A percentile compares a stretch with the other conserved stretches of the same genome.
These are phyloP conservation scores for Archips crataeganus DNA, from an alignment of 2,888 invertebrate genomes.

Conservation along the genomic window DNA sequence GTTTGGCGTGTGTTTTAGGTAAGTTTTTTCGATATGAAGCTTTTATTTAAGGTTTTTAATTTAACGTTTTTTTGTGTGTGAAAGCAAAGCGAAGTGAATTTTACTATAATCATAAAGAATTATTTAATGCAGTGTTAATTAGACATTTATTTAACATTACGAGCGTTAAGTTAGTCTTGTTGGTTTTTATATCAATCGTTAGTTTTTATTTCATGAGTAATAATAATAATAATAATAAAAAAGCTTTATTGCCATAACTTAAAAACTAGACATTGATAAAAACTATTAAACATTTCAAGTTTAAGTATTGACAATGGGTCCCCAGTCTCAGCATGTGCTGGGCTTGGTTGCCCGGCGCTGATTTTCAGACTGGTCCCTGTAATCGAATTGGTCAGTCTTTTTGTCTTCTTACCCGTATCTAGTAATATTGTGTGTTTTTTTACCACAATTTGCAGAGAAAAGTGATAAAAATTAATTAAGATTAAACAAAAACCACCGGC, in stretches of 20 bases:
- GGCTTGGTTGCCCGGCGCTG: too few species aligned
- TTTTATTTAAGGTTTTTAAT: constrained; percentile 1
- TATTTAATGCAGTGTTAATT: neutral
- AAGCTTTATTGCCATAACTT: neutral
- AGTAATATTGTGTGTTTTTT: too few species aligned
- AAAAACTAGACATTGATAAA: too few species aligned
- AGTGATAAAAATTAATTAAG: neutral
- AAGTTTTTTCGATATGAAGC: constrained; percentile 53
- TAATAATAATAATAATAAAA: too few species aligned
- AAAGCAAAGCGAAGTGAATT: constrained; percentile 30
- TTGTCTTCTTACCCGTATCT: too few species aligned
- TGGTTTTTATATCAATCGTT: neutral
- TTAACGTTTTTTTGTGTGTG: neutral
- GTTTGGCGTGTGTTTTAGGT: constrained; percentile 71
- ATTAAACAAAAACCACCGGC: too few species aligned
- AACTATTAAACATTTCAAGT: too few species aligned
- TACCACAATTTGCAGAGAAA: neutral
- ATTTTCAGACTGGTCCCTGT: too few species aligned
- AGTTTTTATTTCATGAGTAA: neutral
- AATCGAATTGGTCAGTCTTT: too few species aligned
- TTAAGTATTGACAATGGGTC: too few species aligned
- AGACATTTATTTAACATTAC: neutral
- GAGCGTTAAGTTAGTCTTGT: neutral
- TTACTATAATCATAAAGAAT: neutral
- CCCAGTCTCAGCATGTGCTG: too few species aligned